phyloP scores from a whole-genome alignment of 1,140 invertebrate species.

The Mya arenaria region DNA sequence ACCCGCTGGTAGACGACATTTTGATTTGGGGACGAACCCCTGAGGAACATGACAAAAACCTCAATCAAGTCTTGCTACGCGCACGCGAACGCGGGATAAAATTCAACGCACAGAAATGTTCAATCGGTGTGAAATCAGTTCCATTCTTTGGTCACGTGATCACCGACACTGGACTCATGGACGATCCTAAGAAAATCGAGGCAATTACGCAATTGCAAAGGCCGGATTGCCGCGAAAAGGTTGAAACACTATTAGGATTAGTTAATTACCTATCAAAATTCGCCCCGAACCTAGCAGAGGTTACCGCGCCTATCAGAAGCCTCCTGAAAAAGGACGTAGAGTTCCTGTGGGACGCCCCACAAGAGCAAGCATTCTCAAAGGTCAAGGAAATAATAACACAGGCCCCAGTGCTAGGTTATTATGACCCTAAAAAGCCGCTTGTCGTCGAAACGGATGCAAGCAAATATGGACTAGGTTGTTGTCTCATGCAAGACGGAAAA shows the following conservation, averaged over 20 bases:
- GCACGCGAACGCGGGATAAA: constrained; percentile 46
- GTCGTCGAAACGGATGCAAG: no score
- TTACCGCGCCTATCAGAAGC: background rate
- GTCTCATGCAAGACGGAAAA: background rate
- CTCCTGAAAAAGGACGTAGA: background rate
- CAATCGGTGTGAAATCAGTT: background rate
- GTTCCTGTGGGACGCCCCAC: background rate
- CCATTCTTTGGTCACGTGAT: constrained; percentile 79
- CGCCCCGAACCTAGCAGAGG: background rate
- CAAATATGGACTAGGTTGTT: no score
- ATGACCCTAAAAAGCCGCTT: background rate
- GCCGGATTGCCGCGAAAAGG: constrained; percentile 65
- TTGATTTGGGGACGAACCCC: constrained; percentile 67
- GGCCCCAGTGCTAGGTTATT: background rate
- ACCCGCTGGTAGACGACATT: constrained; percentile 79
- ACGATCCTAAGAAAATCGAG: constrained; percentile 76
- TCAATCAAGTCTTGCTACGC: constrained; percentile 51
- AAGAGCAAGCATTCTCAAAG: constrained; percentile 48
- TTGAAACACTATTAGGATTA: constrained; percentile 60
- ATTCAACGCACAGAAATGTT: constrained; percentile 61
- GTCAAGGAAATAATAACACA: background rate
- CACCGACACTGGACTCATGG: constrained; percentile 70
- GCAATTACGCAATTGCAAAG: constrained; percentile 68
- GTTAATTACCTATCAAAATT: constrained; percentile 48
- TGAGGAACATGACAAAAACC: constrained; percentile 62